A percentile compares a stretch with the other conserved stretches of the same genome.
phyloP scores from a whole-genome alignment of 2,888 invertebrate genomes.

The Coelinius sp. region DNA sequence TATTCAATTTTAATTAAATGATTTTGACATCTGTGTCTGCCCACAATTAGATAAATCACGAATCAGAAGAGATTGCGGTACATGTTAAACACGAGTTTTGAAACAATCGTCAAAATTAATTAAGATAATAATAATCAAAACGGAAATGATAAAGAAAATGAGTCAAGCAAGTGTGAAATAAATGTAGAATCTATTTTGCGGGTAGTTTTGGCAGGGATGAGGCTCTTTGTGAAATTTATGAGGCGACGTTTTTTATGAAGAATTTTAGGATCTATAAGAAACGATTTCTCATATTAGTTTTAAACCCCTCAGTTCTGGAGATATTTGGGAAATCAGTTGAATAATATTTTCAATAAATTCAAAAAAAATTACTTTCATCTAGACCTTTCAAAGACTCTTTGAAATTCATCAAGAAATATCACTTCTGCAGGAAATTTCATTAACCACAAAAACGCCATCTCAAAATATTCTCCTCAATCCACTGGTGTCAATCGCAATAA shows the following conservation, averaged over 20 bases:
- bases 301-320: no score
- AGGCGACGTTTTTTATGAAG: neutral
- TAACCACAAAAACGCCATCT: no score
- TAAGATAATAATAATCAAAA: neutral
- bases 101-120: neutral
- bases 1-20: neutral
- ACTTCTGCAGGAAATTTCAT: no score
- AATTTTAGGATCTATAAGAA: no score
- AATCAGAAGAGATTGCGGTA: neutral
- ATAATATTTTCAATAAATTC: no score
- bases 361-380: no score
- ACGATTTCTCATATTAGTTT: no score
- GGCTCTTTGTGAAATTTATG: neutral
- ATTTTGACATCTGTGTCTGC: neutral
- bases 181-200: neutral
- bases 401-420: no score
- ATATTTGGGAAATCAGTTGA: no score
- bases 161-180: neutral
- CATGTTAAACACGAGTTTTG: neutral
- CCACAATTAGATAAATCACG: neutral
- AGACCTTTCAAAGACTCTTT: no score
- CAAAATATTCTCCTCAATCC: no score
- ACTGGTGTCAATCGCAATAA: no score
- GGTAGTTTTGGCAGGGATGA: neutral
- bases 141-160: neutral